Percentiles rank a stretch among this genome's conserved stretches.
Evolutionary conservation across 2,888 invertebrate species (phyloP).

Genomic region (Machimus atricapillus): DNA sequence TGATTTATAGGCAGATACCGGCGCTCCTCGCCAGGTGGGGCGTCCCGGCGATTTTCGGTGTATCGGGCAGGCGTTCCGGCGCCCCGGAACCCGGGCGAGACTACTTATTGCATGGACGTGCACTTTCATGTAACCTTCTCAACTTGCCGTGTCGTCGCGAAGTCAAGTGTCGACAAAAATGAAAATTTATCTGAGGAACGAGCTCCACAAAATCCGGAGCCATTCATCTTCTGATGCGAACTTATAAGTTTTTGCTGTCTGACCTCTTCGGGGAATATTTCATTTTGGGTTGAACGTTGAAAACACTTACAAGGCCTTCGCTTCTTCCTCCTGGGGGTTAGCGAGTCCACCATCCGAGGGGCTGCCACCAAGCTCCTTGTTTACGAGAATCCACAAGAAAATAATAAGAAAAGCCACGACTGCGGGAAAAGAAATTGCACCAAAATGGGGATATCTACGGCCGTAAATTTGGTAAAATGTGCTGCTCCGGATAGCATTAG

Average conservation of each 20-base stretch:
- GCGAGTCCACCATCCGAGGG: background rate
- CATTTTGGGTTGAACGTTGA: constrained; percentile 31
- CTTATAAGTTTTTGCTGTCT: constrained; percentile 36
- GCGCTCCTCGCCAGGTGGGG: background rate
- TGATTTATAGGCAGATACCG: constrained; percentile 17
- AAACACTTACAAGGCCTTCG: constrained; percentile 20
- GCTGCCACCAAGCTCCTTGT: constrained; percentile 18
- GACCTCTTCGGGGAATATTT: constrained; percentile 25
- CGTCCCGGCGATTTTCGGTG: background rate
- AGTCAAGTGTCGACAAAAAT: constrained; percentile 43
- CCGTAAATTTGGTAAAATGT: constrained; percentile 28
- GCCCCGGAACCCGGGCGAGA: background rate
- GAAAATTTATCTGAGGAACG: constrained; percentile 41
- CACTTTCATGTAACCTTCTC: constrained; percentile 23
- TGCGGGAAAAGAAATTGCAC: constrained; percentile 16
- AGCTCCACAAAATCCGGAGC: constrained; percentile 34
- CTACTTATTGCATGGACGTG: constrained; percentile 17
- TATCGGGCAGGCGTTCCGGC: background rate
- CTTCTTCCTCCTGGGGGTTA: background rate
- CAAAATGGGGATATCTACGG: constrained; percentile 19
- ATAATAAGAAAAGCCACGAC: constrained; percentile 34
- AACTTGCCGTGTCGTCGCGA: constrained; percentile 21
- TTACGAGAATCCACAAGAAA: constrained; percentile 34
- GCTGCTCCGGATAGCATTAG: constrained; percentile 26
- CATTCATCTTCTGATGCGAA: constrained; percentile 32